These are phyloP conservation scores for Drosophila dunni DNA, from an alignment of 1,140 invertebrate species.

Conservation along the genomic window DNA sequence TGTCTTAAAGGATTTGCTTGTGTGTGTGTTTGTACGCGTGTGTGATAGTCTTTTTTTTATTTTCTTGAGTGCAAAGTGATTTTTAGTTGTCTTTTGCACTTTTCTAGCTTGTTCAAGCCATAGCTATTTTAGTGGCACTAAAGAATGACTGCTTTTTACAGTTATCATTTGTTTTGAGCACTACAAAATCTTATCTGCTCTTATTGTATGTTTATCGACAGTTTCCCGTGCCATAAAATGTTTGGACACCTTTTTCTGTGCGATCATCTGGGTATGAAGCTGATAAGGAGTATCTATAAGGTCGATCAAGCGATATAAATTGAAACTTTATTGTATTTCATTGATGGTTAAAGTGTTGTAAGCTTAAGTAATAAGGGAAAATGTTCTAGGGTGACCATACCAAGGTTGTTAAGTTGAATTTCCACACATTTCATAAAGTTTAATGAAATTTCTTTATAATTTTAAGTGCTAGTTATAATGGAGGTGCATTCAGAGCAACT, in stretches of 20 bases:
- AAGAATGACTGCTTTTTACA: conserved; percentile 20
- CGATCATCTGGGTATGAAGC: neutral
- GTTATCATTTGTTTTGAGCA: conserved; percentile 2
- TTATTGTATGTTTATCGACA: conserved; percentile 8
- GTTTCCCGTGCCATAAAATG: neutral
- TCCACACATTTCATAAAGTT: too few relatives aligned
- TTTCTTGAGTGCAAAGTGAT: conserved; percentile 69
- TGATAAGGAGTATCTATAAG: neutral
- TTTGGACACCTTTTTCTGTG: neutral
- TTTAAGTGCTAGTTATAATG: conserved; percentile 2
- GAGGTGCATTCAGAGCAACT: neutral
- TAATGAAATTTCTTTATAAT: too few relatives aligned
- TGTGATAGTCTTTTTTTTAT: conserved; percentile 56
- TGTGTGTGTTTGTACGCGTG: conserved; percentile 2
- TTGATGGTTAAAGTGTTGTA: too few relatives aligned
- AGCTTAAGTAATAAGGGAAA: too few relatives aligned
- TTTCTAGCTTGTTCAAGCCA: conserved; percentile 28
- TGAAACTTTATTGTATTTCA: too few relatives aligned
- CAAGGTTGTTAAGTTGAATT: too few relatives aligned
- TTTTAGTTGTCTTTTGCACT: conserved; percentile 63
- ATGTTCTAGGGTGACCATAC: neutral
- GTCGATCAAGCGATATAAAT: neutral
- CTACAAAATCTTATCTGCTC: conserved; percentile 5
- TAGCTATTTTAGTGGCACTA: conserved; percentile 10
- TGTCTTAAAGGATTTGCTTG: conserved; percentile 49